phyloP scores from a whole-genome alignment of 2,888 invertebrate species.

The Zhengitettix transpicula region DNA sequence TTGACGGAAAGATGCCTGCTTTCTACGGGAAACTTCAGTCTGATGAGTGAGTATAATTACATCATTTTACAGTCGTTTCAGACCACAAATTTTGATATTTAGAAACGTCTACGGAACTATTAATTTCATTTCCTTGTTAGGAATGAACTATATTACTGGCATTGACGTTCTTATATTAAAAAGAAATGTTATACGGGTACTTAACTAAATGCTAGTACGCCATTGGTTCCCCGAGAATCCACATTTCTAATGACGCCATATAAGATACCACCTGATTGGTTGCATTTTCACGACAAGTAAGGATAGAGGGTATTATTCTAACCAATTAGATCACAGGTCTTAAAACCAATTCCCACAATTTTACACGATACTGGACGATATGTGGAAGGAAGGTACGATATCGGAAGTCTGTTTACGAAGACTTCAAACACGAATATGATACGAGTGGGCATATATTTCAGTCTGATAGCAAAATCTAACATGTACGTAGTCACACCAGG shows the following conservation, averaged over 20 bases:
- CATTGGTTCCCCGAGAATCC: conserved; percentile 28
- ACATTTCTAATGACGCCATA: conserved; percentile 24
- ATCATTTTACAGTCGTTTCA: no score
- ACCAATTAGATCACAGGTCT: conserved; percentile 31
- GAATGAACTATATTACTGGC: neutral
- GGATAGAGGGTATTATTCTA: conserved; percentile 30
- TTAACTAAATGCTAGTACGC: conserved; percentile 15
- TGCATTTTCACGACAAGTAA: conserved; percentile 28
- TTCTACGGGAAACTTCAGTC: no score
- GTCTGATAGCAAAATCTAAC: conserved; percentile 9
- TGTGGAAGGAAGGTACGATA: conserved; percentile 12
- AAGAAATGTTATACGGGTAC: conserved; percentile 12
- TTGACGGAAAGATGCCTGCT: no score
- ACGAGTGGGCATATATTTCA: conserved; percentile 17
- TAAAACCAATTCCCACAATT: conserved; percentile 18
- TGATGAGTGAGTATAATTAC: no score
- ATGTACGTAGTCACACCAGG: conserved; percentile 1
- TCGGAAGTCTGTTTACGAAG: conserved; percentile 16
- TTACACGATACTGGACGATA: conserved; percentile 17
- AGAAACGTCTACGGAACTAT: no score
- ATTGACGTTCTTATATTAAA: neutral
- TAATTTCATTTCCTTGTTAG: no score
- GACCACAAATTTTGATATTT: no score
- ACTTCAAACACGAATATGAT: conserved; percentile 15
- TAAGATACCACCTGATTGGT: conserved; percentile 22